A percentile compares a stretch with the other conserved stretches of the same genome.
Evolutionary conservation across 2,888 invertebrate species (phyloP).

Genomic region (Linhomoeus sp.): DNA sequence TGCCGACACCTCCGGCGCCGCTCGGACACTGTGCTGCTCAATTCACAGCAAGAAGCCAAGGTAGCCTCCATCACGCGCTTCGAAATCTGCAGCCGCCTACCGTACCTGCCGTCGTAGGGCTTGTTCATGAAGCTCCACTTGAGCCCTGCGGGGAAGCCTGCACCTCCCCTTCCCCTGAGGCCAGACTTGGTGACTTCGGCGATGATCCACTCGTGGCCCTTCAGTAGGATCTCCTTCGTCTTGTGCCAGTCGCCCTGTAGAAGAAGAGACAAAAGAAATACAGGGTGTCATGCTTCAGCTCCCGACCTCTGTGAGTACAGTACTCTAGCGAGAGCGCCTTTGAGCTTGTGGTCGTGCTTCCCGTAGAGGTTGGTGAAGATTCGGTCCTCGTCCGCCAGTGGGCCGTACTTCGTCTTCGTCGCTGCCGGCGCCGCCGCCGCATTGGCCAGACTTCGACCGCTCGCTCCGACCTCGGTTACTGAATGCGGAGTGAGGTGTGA

Average conservation of each 20-base stretch:
- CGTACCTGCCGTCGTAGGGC: constrained; percentile 39
- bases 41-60: no score
- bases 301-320: constrained; percentile 3
- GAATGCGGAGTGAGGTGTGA: no score
- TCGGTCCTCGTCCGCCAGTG: constrained; percentile 71
- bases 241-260: constrained; percentile 86
- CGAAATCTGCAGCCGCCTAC: no score
- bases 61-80: no score
- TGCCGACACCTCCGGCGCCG: no score
- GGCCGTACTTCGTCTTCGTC: constrained; percentile 51
- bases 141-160: constrained; percentile 97
- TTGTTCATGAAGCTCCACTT: constrained; percentile 99
- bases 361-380: constrained; percentile 96
- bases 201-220: constrained; percentile 91
- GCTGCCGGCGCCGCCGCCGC: constrained; percentile 4
- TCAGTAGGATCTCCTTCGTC: constrained; percentile 84
- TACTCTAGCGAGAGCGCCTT: constrained; percentile 55
- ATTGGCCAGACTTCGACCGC: no score
- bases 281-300: no score
- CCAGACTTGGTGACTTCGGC: constrained; percentile 90
- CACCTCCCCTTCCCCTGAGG: constrained; percentile 89
- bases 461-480: no score
- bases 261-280: no score
- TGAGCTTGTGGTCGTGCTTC: constrained; percentile 84
- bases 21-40: no score